Conservation (phyloP, 2,113 vertebrate genomes). For the Dicentrarchus labrax region DNA sequence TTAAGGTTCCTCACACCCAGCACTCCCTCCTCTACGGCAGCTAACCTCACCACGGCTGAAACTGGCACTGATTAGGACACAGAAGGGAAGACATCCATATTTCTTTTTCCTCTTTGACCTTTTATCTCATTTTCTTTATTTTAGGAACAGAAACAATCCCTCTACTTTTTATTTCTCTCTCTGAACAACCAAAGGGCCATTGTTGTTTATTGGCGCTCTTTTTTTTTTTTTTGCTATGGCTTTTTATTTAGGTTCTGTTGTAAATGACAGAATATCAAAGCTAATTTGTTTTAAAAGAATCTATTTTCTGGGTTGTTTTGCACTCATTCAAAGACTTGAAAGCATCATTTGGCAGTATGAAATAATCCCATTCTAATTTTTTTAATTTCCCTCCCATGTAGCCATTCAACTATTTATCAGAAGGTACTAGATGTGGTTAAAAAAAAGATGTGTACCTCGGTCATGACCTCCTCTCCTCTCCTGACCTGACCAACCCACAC, state of each 20-base stretch:
- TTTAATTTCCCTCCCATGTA: fast-evolving
- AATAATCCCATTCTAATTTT: neutral
- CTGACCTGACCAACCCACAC: conserved; percentile 10
- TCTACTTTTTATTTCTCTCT: neutral
- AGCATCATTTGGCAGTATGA: conserved; percentile 15
- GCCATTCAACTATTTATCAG: neutral
- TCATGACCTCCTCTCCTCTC: neutral
- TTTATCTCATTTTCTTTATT: neutral
- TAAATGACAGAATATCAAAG: conserved; percentile 19
- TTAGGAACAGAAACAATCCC: neutral
- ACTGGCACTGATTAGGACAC: conserved; percentile 73
- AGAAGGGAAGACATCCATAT: conserved; percentile 44
- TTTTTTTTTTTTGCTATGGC: conserved; percentile 2
- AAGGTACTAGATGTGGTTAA: neutral
- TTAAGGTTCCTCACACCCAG: conserved; percentile 21
- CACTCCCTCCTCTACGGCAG: conserved; percentile 79
- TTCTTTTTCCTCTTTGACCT: conserved; percentile 14
- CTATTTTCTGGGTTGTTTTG: conserved; percentile 42
- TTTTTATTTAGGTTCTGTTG: conserved; percentile 23
- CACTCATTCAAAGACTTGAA: conserved; percentile 65
- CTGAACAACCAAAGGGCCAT: conserved; percentile 63
- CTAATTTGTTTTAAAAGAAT: neutral
- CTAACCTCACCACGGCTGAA: conserved; percentile 70
- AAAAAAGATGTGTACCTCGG: neutral
- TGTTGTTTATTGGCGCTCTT: conserved; percentile 27